A percentile compares a stretch with the other conserved stretches of the same genome.
phyloP scores from a whole-genome alignment of 2,888 invertebrate genomes.

The Tanytarsus gracilentus region DNA sequence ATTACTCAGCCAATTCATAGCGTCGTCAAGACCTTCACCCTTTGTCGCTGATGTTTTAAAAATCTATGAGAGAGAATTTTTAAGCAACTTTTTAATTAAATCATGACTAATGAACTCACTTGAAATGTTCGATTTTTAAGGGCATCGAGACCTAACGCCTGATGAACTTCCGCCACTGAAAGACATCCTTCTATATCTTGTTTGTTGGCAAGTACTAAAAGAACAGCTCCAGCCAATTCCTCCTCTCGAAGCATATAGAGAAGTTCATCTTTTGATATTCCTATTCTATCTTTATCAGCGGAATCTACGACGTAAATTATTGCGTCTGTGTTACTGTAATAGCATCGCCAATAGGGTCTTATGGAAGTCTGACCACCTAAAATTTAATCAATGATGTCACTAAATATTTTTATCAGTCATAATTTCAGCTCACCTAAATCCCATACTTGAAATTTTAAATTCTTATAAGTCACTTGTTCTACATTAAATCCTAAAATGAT shows the following conservation, averaged over 20 bases:
- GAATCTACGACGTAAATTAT: constrained; percentile 99
- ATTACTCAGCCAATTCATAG: constrained; percentile 98
- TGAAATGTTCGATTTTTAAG: constrained; percentile 96
- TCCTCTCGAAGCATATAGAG: constrained; percentile 97
- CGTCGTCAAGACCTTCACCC: constrained; percentile 95
- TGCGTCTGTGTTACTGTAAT: constrained; percentile 99
- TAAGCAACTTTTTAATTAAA: background rate
- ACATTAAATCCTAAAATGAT: constrained; percentile 75
- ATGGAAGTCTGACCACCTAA: constrained; percentile 11
- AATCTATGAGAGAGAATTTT: constrained; percentile 47
- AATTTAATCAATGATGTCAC: background rate
- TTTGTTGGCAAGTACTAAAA: constrained; percentile 97
- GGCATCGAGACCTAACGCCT: constrained; percentile 87
- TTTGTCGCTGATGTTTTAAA: constrained; percentile 98
- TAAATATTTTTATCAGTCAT: constrained; percentile 5
- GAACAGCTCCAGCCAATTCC: constrained; percentile 88
- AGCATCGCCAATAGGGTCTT: constrained; percentile 99
- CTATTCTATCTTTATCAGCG: constrained; percentile 96
- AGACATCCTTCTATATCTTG: constrained; percentile 98
- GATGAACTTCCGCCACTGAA: constrained; percentile 93
- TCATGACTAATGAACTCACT: constrained; percentile 33
- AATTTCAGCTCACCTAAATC: constrained; percentile 61
- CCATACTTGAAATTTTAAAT: constrained; percentile 99
- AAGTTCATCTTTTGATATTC: constrained; percentile 96
- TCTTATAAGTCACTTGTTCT: constrained; percentile 98